Evolutionary conservation across 2,888 invertebrate species (phyloP), one percentile per base, ranked within the genome.

Genomic region (Cynaeus angustus): DNA sequence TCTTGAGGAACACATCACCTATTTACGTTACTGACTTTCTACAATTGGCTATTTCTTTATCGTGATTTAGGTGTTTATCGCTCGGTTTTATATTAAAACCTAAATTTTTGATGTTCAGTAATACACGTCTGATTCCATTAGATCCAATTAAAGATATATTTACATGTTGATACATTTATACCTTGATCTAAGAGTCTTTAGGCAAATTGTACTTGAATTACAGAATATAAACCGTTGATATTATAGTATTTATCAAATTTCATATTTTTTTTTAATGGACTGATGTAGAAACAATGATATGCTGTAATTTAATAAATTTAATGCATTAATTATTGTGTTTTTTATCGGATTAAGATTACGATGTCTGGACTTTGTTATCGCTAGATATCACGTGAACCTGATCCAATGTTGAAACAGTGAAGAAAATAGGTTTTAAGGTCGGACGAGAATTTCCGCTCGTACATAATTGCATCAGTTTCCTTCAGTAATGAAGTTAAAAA

Each of bases 11-110:
- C n/a, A 48, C 61, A 61, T 58, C 58, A 61, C 46, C 61, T 45
- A 10, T 12, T 41, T 38, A n/a, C 38, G 6, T 28, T n/a, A 28
- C 5, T 28, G 28, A 5, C 28, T 5, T 28, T 28, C 28, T 28
- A n/a, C 41, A 13, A 41, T 37, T 8, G 37, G 37, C 37, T 9
- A 48, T 48, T 61, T 26, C 8, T 26, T 50, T 50, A 8, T n/a
- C 10, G 55, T 33, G 10, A 30, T 13, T 33, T 61, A 10, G 43
- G 37, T 33, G 48, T 46, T 16, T 33, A n/a, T 16, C 37, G 16
- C 48, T 21, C 28, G 21, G 66, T 66, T 66, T 66, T 66, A 66
- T 66, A 66, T 66, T 66, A 66, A 66, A 66, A 66, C 66, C 46
- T 28, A 52, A 61, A 50, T 61, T 33, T 33, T 50, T 3, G 28